Percentiles rank a stretch among this genome's conserved stretches.
Evolutionary conservation across 2,888 invertebrate genomes (phyloP).

Genomic region (Xanthorhoe designata): DNA sequence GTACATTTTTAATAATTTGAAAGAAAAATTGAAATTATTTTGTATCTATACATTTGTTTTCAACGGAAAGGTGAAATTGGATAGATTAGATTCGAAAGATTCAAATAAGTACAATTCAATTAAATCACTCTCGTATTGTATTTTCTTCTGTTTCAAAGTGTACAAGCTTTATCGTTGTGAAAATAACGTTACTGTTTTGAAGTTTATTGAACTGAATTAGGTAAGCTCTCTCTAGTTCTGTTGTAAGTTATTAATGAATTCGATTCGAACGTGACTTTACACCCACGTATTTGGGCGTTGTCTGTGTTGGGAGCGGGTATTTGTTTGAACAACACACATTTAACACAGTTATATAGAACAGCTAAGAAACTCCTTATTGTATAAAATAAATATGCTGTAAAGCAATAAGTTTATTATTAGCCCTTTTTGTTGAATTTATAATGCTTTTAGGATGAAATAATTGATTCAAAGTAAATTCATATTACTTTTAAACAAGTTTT

Average conservation of each 20-base stretch:
- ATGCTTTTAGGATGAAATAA: background rate
- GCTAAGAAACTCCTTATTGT: slow-evolving; percentile 7
- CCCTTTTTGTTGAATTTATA: background rate
- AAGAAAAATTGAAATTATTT: too few relatives aligned
- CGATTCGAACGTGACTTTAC: slow-evolving; percentile 56
- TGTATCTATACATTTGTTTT: too few relatives aligned
- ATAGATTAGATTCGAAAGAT: background rate
- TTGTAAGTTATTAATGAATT: slow-evolving; percentile 58
- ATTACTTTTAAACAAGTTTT: too few relatives aligned
- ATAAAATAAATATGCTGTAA: background rate
- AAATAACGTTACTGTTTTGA: slow-evolving; percentile 8
- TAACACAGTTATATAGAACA: slow-evolving; percentile 21
- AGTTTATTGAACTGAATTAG: slow-evolving; percentile 22
- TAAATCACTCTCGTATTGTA: background rate
- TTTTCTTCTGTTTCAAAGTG: background rate
- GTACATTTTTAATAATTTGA: too few relatives aligned
- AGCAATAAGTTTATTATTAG: background rate
- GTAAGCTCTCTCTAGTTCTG: slow-evolving; percentile 49
- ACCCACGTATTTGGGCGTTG: slow-evolving; percentile 47
- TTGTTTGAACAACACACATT: slow-evolving; percentile 62
- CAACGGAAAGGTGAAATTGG: too few relatives aligned
- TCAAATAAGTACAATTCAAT: background rate
- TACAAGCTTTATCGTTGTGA: background rate
- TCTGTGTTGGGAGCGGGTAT: slow-evolving; percentile 47
- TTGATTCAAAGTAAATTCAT: too few relatives aligned